Evolutionary conservation across 2,113 vertebrate genomes (phyloP).

Genomic region (Cebus imitator): DNA sequence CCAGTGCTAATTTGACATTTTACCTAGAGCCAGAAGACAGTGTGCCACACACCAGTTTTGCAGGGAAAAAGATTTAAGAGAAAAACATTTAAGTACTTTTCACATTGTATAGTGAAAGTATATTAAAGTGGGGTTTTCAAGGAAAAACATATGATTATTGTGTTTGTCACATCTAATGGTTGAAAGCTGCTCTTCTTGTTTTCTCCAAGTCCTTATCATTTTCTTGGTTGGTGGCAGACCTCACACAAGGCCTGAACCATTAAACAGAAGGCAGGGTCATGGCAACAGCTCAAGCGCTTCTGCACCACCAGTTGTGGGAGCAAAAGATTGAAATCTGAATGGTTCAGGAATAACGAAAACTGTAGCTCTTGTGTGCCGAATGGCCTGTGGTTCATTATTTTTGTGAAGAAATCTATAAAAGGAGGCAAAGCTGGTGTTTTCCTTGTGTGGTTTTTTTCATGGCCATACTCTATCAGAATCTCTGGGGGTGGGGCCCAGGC

Average conservation of each 20-base stretch:
- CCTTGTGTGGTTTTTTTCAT: background rate
- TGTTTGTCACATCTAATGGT: conserved; percentile 61
- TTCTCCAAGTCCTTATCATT: conserved; percentile 65
- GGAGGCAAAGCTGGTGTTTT: background rate
- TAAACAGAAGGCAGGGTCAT: conserved; percentile 32
- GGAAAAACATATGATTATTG: conserved; percentile 71
- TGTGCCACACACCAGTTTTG: background rate
- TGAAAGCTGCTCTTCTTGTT: conserved; percentile 68
- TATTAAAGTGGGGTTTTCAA: conserved; percentile 40
- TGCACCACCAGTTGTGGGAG: background rate
- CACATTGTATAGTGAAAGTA: conserved; percentile 27
- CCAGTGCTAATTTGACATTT: background rate
- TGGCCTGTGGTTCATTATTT: background rate
- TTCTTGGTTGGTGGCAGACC: conserved; percentile 73
- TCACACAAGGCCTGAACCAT: background rate
- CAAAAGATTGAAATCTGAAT: background rate
- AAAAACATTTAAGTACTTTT: conserved; percentile 42
- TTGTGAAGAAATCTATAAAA: background rate
- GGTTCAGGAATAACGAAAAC: background rate
- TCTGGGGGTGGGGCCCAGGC: background rate
- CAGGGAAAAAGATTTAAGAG: conserved; percentile 31
- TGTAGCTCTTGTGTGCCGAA: background rate
- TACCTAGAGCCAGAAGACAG: conserved; percentile 2
- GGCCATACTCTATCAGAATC: background rate
- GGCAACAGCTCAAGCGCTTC: background rate